phyloP scores from a whole-genome alignment of 2,888 invertebrate genomes.

The Pogonocherus hispidulus region DNA sequence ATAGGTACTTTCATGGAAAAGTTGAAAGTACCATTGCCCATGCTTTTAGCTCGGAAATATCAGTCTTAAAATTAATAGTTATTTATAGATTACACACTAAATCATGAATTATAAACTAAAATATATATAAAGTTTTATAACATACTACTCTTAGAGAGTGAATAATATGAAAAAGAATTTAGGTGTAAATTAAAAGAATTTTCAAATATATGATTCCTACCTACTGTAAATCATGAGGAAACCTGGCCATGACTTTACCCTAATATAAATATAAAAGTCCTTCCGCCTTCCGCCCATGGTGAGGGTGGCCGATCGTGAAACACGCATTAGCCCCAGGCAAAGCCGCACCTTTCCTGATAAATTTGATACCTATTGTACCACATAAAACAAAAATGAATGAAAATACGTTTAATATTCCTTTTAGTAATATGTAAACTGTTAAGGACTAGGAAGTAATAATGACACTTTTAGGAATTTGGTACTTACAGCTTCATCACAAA shows the following conservation, averaged over 20 bases:
- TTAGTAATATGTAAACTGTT: not conserved
- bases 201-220: too few species aligned
- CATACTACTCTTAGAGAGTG: too few species aligned
- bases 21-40: too few species aligned
- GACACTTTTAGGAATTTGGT: not conserved
- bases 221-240: not conserved
- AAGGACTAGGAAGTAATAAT: not conserved
- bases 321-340: conserved; percentile 16
- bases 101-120: too few species aligned
- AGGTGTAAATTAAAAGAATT: too few species aligned
- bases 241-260: conserved; percentile 1
- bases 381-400: conserved; percentile 1
- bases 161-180: too few species aligned
- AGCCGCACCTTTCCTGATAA: conserved; percentile 14
- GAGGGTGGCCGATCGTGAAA: conserved; percentile 10
- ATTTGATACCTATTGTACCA: not conserved
- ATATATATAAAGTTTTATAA: too few species aligned
- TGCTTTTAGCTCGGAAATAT: too few species aligned
- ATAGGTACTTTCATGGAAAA: too few species aligned
- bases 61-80: too few species aligned
- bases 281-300: not conserved
- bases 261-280: conserved; percentile 1
- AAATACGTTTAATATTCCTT: not conserved
- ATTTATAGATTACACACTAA: too few species aligned
- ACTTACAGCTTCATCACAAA: too few species aligned